phyloP scores from a whole-genome alignment of 2,113 vertebrate species.

The Picathartes gymnocephalus region DNA sequence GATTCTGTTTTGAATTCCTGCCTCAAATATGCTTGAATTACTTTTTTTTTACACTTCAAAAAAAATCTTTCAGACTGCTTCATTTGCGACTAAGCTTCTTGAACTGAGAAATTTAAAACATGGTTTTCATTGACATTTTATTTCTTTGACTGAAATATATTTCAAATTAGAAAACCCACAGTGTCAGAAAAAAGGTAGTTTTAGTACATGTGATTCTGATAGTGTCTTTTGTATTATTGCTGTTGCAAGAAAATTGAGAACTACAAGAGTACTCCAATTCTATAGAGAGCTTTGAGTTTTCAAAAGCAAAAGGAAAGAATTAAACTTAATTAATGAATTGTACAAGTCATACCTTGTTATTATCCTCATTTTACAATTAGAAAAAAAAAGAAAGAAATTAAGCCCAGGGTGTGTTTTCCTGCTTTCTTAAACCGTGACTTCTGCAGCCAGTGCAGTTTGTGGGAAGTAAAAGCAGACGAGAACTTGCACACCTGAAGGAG shows the following conservation, averaged over 20 bases:
- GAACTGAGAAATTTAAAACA: constrained; percentile 12
- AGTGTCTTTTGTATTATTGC: not conserved
- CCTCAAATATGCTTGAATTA: not conserved
- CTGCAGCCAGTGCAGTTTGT: not conserved
- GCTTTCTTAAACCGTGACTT: not conserved
- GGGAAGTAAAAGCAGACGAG: not conserved
- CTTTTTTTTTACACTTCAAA: not conserved
- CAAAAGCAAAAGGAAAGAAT: not conserved
- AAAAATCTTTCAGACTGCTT: not conserved
- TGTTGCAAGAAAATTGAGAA: not conserved
- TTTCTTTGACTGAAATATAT: not conserved
- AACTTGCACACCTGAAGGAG: not conserved
- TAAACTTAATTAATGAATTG: not conserved
- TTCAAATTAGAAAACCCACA: not conserved
- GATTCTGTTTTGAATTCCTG: not conserved
- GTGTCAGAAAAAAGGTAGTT: not conserved
- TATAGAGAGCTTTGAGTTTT: not conserved
- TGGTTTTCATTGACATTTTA: not conserved
- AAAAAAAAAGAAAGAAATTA: not conserved
- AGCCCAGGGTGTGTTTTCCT: not conserved
- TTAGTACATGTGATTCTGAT: not conserved
- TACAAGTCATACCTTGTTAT: not conserved
- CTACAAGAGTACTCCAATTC: not conserved
- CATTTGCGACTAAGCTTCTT: not conserved
- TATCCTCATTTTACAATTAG: not conserved